Conservation (phyloP, 2,797 vertebrate genomes). For the Pteropus rufus region DNA sequence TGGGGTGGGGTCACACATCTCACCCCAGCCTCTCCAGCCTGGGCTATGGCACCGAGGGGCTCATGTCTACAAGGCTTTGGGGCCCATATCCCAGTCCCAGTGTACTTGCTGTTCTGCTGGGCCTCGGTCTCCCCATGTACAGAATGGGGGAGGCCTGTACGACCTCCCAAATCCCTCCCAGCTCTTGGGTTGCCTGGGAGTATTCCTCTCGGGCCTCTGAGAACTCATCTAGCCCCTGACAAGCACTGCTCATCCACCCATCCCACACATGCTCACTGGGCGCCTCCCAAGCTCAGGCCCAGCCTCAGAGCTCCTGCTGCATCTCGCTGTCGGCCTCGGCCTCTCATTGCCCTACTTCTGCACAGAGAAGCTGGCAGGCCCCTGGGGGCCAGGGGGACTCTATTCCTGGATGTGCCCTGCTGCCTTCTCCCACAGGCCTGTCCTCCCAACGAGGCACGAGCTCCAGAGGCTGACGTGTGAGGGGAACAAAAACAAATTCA, state of each 20-base stretch:
- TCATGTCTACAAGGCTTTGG: not conserved
- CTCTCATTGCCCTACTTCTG: not conserved
- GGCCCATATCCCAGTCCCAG: not conserved
- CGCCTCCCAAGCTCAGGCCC: fast-evolving
- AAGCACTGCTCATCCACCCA: fast-evolving
- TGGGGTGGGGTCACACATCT: not conserved
- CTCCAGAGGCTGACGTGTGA: not conserved
- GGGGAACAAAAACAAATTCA: not conserved
- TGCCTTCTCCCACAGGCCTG: not conserved
- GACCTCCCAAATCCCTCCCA: not conserved
- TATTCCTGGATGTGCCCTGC: not conserved
- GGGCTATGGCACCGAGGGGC: not conserved
- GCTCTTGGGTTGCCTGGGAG: not conserved
- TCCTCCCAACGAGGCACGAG: not conserved
- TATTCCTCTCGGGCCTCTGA: not conserved
- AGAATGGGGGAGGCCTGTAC: not conserved
- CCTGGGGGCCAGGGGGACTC: not conserved
- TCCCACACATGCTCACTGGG: not conserved
- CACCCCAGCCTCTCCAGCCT: not conserved
- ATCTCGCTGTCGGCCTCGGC: not conserved
- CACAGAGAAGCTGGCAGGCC: not conserved
- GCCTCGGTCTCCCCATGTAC: not conserved
- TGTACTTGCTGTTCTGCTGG: not conserved
- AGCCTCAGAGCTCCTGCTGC: fast-evolving
- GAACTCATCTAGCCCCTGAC: not conserved